Conservation (phyloP, 2,888 invertebrate species). For the Nudaria mundana region DNA sequence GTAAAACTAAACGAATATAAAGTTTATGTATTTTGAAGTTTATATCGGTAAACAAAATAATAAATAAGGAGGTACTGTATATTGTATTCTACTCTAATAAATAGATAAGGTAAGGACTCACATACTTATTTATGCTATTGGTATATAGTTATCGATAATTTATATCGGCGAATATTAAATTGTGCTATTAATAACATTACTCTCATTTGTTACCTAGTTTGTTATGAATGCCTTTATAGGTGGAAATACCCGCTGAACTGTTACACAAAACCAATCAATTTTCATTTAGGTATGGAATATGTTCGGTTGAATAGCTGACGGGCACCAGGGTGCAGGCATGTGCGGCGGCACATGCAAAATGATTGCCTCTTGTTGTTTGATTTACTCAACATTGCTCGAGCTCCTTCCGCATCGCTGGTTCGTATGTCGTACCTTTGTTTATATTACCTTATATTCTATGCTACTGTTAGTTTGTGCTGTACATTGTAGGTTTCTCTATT, state of each 20-base stretch:
- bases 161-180: no score
- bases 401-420: constrained; percentile 47
- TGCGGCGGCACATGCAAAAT: constrained; percentile 47
- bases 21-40: no score
- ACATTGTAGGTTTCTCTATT: neutral
- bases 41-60: no score
- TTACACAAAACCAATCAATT: constrained; percentile 28
- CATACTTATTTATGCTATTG: no score
- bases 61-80: no score
- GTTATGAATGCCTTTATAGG: neutral
- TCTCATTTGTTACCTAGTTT: neutral
- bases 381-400: constrained; percentile 52
- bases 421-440: constrained; percentile 30
- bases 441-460: constrained; percentile 28
- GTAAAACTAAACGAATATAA: no score
- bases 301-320: constrained; percentile 41
- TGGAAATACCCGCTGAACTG: constrained; percentile 4
- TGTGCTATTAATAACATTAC: no score
- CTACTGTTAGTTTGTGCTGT: no score
- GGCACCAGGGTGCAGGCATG: constrained; percentile 25
- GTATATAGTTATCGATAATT: no score
- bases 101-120: no score
- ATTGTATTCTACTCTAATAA: no score
- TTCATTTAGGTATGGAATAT: constrained; percentile 28
- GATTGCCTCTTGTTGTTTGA: constrained; percentile 67